Conservation (phyloP, 2,888 invertebrate genomes). For the Euclidia mi region DNA sequence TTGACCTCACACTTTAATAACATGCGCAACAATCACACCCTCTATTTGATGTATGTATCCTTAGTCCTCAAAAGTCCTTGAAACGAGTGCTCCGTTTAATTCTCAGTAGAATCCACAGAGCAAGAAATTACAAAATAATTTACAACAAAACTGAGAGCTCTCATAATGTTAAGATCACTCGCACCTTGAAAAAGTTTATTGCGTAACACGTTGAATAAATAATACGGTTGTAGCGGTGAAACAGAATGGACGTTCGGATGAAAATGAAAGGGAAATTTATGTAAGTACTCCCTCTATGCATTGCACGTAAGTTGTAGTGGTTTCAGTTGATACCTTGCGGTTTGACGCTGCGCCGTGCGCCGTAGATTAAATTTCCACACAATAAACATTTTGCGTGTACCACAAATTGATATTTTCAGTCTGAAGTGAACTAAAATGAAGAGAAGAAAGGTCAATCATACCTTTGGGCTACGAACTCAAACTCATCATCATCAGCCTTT, state of each 20-base stretch:
- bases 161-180: conserved; percentile 21
- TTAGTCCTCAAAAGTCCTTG: neutral
- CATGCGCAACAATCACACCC: neutral
- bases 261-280: neutral
- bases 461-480: no score
- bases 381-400: no score
- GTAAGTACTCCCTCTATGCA: no score
- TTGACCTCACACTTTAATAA: no score
- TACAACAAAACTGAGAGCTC: conserved; percentile 13
- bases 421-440: no score
- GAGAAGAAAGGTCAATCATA: no score
- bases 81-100: conserved; percentile 11
- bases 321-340: no score
- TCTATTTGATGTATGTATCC: neutral
- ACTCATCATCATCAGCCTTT: no score
- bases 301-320: no score
- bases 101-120: conserved; percentile 14
- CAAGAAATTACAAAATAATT: conserved; percentile 25
- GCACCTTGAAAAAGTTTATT: conserved; percentile 16
- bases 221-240: conserved; percentile 5
- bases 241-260: neutral
- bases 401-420: no score
- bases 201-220: conserved; percentile 21
- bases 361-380: no score
- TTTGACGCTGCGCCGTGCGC: no score